Evolutionary conservation across 2,888 invertebrate species (phyloP).

Genomic region (Calephelis perditalis): DNA sequence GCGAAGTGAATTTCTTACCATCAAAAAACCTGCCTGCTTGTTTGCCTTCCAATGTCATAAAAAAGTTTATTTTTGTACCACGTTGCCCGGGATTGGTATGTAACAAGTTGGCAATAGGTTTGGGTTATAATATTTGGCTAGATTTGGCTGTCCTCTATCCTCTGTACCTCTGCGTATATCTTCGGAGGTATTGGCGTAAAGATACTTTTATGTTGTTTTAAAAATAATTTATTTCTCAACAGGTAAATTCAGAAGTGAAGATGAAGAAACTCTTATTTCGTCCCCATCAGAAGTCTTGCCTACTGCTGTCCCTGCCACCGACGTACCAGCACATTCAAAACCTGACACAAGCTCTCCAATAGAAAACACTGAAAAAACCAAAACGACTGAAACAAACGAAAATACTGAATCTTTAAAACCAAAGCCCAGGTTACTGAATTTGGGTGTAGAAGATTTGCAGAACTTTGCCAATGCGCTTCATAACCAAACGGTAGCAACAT

Average conservation of each 20-base stretch:
- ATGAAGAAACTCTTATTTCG: slow-evolving; percentile 42
- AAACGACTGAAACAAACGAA: slow-evolving; percentile 36
- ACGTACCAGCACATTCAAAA: slow-evolving; percentile 35
- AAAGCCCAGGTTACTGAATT: slow-evolving; percentile 53
- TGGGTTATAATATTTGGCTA: too few relatives aligned
- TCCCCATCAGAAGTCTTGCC: slow-evolving; percentile 28
- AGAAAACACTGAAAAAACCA: slow-evolving; percentile 33
- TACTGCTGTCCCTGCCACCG: slow-evolving; percentile 28
- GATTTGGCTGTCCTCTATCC: too few relatives aligned
- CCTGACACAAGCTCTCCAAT: slow-evolving; percentile 29
- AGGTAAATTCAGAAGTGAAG: slow-evolving; percentile 61
- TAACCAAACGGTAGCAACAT: slow-evolving; percentile 47
- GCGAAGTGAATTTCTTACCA: too few relatives aligned
- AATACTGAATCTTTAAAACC: slow-evolving; percentile 42
- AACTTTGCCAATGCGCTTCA: slow-evolving; percentile 63
- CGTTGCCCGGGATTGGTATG: too few relatives aligned
- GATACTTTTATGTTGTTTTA: too few relatives aligned
- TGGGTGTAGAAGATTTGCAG: slow-evolving; percentile 64
- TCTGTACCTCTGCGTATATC: too few relatives aligned
- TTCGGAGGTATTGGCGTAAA: too few relatives aligned
- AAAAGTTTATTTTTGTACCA: too few relatives aligned
- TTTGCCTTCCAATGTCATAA: too few relatives aligned
- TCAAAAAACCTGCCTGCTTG: too few relatives aligned
- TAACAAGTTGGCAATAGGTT: too few relatives aligned
- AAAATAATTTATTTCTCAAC: slow-evolving; percentile 31